phyloP scores from a whole-genome alignment of 2,113 vertebrate species.

The Arenaria interpres region DNA sequence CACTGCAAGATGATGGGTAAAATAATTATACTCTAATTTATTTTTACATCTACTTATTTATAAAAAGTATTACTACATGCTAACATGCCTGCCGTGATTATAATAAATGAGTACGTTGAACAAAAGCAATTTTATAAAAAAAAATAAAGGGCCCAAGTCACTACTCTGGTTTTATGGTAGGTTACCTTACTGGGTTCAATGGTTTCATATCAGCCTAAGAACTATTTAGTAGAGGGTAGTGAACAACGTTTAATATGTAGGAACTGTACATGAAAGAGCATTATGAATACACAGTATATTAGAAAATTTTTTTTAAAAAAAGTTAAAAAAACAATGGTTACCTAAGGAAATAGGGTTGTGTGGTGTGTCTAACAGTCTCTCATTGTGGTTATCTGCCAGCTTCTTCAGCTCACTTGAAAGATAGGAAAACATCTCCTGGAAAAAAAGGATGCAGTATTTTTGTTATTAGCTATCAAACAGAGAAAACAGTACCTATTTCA shows the following conservation, averaged over 20 bases:
- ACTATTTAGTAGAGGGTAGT: background rate
- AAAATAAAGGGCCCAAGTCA: background rate
- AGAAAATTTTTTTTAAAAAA: background rate
- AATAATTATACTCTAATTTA: background rate
- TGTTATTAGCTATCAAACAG: conserved; percentile 14
- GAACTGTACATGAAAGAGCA: background rate
- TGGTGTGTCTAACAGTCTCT: conserved; percentile 89
- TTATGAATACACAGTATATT: background rate
- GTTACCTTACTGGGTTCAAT: background rate
- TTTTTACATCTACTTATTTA: background rate
- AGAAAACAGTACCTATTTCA: conserved; percentile 19
- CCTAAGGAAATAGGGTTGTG: conserved; percentile 97
- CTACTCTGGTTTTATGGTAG: background rate
- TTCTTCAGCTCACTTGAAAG: conserved; percentile 88
- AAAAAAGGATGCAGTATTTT: conserved; percentile 25
- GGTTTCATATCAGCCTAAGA: background rate
- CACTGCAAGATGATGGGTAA: background rate
- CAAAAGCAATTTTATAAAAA: background rate
- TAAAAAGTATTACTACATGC: background rate
- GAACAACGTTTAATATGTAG: background rate
- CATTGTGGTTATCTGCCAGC: conserved; percentile 84
- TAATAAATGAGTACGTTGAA: background rate
- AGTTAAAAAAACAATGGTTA: conserved; percentile 57
- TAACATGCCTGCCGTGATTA: background rate
- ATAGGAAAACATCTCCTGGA: conserved; percentile 90